Percentiles rank a stretch among this genome's conserved stretches.
These are phyloP conservation scores for Gambusia holbrooki DNA, from an alignment of 2,113 vertebrate species.

Conservation along the genomic window DNA sequence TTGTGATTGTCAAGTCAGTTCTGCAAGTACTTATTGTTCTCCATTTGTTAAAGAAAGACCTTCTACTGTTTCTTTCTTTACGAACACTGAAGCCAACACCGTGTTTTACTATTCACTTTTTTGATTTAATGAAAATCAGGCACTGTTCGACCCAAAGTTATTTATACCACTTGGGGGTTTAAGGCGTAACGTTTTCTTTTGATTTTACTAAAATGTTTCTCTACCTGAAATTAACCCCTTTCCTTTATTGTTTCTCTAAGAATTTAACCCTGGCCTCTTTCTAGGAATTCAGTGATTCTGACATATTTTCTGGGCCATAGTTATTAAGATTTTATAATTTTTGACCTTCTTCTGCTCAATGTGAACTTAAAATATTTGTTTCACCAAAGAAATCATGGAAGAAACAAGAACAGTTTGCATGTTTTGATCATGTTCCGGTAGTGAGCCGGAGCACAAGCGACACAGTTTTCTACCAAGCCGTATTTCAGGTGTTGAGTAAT, in stretches of 20 bases:
- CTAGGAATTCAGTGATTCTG: too few relatives aligned
- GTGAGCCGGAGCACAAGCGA: constrained; percentile 1
- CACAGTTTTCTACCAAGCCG: constrained; percentile 3
- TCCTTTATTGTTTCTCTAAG: background rate
- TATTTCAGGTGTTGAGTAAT: constrained; percentile 35
- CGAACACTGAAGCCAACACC: too few relatives aligned
- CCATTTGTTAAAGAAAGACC: background rate
- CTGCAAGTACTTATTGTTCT: too few relatives aligned
- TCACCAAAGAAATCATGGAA: background rate
- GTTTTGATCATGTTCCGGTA: background rate
- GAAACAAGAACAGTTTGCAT: constrained; percentile 1
- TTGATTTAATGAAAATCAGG: too few relatives aligned
- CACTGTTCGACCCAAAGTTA: background rate
- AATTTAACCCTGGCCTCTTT: too few relatives aligned
- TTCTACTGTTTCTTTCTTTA: background rate
- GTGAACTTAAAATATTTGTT: background rate
- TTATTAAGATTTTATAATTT: background rate
- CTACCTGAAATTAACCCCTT: background rate
- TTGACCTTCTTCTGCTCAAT: background rate
- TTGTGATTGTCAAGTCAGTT: too few relatives aligned
- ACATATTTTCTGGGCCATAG: too few relatives aligned
- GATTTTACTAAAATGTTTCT: background rate
- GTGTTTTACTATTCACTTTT: too few relatives aligned
- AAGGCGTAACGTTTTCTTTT: background rate
- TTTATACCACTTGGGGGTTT: background rate